These are phyloP conservation scores for Arenaria interpres DNA, from an alignment of 2,113 vertebrate species.

Conservation along the genomic window DNA sequence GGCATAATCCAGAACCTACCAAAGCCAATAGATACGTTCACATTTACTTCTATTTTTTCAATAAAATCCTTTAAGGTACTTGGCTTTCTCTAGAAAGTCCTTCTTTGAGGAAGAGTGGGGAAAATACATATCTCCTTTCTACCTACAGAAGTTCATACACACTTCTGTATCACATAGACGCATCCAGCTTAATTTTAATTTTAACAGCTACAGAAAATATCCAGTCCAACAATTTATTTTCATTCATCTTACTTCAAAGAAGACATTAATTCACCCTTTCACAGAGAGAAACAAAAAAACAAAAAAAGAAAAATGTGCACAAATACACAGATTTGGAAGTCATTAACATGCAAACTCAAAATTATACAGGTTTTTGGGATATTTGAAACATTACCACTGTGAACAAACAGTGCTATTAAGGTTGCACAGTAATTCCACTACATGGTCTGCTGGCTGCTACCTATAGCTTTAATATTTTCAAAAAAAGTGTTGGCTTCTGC, in stretches of 20 bases:
- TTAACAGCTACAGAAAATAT: background rate
- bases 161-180: background rate
- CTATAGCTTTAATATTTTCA: background rate
- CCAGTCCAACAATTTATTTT: background rate
- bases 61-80: background rate
- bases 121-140: background rate
- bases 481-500: rapidly evolving
- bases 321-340: background rate
- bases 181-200: background rate
- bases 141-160: background rate
- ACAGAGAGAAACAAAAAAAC: background rate
- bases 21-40: rapidly evolving
- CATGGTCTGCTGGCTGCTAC: background rate
- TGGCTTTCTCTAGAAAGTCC: background rate
- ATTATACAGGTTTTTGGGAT: background rate
- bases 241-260: background rate
- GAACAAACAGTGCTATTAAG: background rate
- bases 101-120: rapidly evolving
- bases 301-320: background rate
- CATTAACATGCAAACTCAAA: background rate
- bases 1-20: background rate
- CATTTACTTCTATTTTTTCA: background rate
- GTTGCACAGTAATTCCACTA: background rate
- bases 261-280: background rate
- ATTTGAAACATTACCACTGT: background rate